Base-by-base conservation (phyloP, 2,888 invertebrate genomes). In the Pharmacophagus antenor region DNA sequence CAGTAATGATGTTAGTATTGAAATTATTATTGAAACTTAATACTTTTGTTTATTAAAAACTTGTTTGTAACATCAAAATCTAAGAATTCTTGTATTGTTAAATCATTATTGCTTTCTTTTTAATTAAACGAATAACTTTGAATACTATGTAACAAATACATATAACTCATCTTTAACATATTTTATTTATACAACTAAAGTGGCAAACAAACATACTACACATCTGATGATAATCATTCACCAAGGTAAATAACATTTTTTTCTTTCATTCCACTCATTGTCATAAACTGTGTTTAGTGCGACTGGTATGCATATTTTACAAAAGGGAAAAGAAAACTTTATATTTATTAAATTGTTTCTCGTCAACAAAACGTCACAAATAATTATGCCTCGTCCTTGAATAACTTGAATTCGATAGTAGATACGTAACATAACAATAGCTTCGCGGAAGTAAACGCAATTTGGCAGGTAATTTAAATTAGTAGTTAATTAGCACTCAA, bases 161-260 rank as follows among this genome's bases (percentile, higher is more conserved):
- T 63, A 57, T 63, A 62, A 64, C 60, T 56, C 58, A 60, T 52
- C 41, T 56, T 62, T 64, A 60, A 62, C 63, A 57, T 55, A n/a
- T n/a, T n/a, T n/a, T n/a, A n/a, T n/a, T n/a, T n/a, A n/a, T n/a
- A n/a, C n/a, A n/a, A n/a, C n/a, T n/a, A n/a, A n/a, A n/a, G n/a
- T n/a, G n/a, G n/a, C n/a, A n/a, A n/a, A n/a, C n/a, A n/a, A n/a
- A n/a, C n/a, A n/a, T n/a, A n/a, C n/a, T n/a, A n/a, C n/a, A n/a
- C n/a, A n/a, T n/a, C n/a, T n/a, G n/a, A n/a, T n/a, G n/a, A 10
- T 27, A 7, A 4, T 10, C 7, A 10, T 10, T 4, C n/a, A 4
- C 37, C 3, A 37, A 37, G 15, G 2, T 37, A n/a, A 37, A 37
- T 37, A 37, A n/a, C 15, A 37, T 37, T 37, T 37, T 15, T n/a